A percentile compares a stretch with the other conserved stretches of the same genome.
These are phyloP conservation scores for Vesta saturnalis DNA, from an alignment of 2,888 invertebrate genomes.

Conservation along the genomic window DNA sequence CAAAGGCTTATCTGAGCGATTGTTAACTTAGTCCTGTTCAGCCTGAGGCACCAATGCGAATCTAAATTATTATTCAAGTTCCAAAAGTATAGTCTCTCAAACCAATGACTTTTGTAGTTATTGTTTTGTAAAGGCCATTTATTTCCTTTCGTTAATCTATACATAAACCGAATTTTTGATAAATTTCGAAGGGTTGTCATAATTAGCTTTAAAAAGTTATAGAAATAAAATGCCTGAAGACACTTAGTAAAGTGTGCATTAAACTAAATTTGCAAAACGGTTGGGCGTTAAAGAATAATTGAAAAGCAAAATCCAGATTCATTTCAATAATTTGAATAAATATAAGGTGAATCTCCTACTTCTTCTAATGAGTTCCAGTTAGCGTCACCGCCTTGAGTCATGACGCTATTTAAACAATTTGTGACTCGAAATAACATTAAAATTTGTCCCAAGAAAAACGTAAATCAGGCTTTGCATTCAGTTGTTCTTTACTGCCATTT, in stretches of 20 bases:
- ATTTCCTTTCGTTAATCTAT: slow-evolving; percentile 14
- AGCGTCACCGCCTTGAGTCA: slow-evolving; percentile 64
- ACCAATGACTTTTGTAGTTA: slow-evolving; percentile 31
- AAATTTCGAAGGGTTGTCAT: not conserved
- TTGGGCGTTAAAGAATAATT: slow-evolving; percentile 26
- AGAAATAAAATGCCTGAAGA: slow-evolving; percentile 6
- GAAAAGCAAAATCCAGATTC: slow-evolving; percentile 52
- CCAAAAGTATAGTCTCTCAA: slow-evolving; percentile 25
- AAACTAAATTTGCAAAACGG: slow-evolving; percentile 17
- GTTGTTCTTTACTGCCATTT: slow-evolving; percentile 36
- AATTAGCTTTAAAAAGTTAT: slow-evolving; percentile 4
- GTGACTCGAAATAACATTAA: slow-evolving; percentile 66
- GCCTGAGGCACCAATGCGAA: slow-evolving; percentile 36
- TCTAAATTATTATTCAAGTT: slow-evolving; percentile 39
- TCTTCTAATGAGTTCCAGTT: slow-evolving; percentile 64
- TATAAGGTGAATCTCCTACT: slow-evolving; percentile 61
- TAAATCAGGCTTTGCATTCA: slow-evolving; percentile 64
- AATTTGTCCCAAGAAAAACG: slow-evolving; percentile 64
- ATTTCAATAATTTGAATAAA: slow-evolving; percentile 65
- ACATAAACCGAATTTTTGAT: slow-evolving; percentile 4
- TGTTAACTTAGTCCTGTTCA: slow-evolving; percentile 52
- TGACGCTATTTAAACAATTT: slow-evolving; percentile 67
- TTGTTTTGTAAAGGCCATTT: slow-evolving; percentile 28
- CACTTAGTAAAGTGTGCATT: not conserved
- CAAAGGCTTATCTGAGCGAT: slow-evolving; percentile 60